Conservation (phyloP, 2,113 vertebrate species). For the Marmota monax region DNA sequence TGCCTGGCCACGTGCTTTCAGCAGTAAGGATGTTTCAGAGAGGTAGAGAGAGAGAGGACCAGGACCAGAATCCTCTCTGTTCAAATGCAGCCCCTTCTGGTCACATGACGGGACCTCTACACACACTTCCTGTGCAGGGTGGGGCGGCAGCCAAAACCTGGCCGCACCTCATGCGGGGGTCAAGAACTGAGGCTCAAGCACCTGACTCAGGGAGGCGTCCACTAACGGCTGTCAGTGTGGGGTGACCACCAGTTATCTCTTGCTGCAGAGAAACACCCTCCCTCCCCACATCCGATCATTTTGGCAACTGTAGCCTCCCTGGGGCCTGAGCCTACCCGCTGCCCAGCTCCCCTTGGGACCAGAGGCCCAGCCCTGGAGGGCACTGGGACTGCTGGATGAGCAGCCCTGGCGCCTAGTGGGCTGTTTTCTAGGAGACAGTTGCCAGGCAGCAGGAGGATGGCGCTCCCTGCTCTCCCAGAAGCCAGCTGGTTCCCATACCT, state of each 20-base stretch:
- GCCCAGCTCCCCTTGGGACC: not conserved
- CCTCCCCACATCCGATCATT: not conserved
- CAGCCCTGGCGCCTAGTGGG: not conserved
- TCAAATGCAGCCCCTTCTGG: not conserved
- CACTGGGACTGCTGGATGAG: not conserved
- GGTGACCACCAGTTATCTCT: not conserved
- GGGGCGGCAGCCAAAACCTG: not conserved
- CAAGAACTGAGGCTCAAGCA: not conserved
- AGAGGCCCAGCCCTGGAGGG: not conserved
- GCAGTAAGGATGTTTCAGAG: not conserved
- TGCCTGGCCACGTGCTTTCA: not conserved
- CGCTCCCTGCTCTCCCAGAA: not conserved
- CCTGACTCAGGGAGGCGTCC: not conserved
- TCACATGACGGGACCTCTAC: not conserved
- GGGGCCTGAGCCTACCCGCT: not conserved
- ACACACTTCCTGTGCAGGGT: not conserved
- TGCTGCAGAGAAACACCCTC: not conserved
- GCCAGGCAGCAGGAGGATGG: slow-evolving; percentile 23
- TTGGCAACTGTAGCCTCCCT: not conserved
- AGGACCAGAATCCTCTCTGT: not conserved
- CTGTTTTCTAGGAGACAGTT: slow-evolving; percentile 32
- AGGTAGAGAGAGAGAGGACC: not conserved
- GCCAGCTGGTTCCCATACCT: not conserved
- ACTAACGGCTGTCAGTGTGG: not conserved
- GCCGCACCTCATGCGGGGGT: not conserved